Base-by-base conservation (phyloP, 2,797 vertebrate genomes). In the Macroramphosus scolopax region DNA sequence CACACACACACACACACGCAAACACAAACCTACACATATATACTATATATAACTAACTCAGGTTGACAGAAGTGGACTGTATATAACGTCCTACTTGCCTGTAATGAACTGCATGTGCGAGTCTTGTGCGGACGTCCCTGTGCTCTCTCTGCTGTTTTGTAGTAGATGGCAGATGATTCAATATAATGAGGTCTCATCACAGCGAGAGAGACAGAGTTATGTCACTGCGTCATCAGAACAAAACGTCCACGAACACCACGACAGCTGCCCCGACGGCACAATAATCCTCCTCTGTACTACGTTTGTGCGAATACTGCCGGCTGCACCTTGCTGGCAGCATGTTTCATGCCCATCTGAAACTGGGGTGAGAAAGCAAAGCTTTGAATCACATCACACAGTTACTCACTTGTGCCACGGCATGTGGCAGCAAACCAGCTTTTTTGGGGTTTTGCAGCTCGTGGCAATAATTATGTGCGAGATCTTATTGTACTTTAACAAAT, bases 121-220 rank as follows among this genome's bases (percentile, higher is more conserved):
- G 45, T 43, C 13, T n/a, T n/a, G n/a, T n/a, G n/a, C n/a, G n/a
- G n/a, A 6, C 58, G 46, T 39, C 12, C 20, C 13, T 44, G 34
- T 6, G 13, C 8, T 32, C 1, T 65, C 25, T 37, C 35, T 0
- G 6, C 28, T 57, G 54, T 43, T 59, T 30, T 51, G 42, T 39
- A 30, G 47, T 22, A 42, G 38, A 62, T 11, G 43, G 31, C 61
- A 41, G 53, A 66, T 81, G 69, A 82, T 61, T 85, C 64, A 70
- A 65, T 52, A 68, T 75, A 54, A 66, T 62, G 65, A 76, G 48
- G 48, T 54, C 53, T 57, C 65, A 49, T 77, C 66, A 72, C 45
- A 77, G 77, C 65, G 78, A 59, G 68, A 62, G 63, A 75, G 37
- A 61, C 29, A 29, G 38, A 51, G 70, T 62, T 57, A 75, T 72